phyloP scores from a whole-genome alignment of 2,888 invertebrate species.

The Neelides folsomi region DNA sequence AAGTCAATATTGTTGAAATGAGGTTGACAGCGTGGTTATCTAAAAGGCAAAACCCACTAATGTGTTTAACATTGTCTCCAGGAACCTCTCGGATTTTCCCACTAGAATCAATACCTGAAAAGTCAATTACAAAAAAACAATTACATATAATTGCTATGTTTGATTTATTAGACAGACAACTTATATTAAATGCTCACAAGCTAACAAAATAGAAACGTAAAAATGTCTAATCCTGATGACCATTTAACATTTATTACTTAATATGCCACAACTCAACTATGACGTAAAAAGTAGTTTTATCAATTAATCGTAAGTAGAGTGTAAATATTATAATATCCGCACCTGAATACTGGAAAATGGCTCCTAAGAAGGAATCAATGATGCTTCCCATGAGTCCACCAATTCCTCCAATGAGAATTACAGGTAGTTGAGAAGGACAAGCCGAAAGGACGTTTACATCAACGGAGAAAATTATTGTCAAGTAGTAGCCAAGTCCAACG shows the following conservation, averaged over 20 bases:
- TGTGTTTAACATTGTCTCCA: constrained; percentile 54
- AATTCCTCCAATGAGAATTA: constrained; percentile 55
- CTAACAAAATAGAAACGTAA: constrained; percentile 5
- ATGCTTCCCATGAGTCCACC: constrained; percentile 68
- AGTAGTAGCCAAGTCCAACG: constrained; percentile 59
- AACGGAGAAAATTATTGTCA: constrained; percentile 50
- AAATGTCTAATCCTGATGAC: background rate
- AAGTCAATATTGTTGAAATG: constrained; percentile 61
- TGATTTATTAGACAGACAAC: background rate
- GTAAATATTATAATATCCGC: constrained; percentile 33
- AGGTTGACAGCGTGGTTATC: constrained; percentile 84
- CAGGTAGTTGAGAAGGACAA: constrained; percentile 60
- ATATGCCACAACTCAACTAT: background rate
- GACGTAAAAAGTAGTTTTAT: constrained; percentile 1
- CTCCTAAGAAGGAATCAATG: constrained; percentile 71
- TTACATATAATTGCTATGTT: constrained; percentile 1
- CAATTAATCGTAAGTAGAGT: constrained; percentile 2
- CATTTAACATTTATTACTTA: background rate
- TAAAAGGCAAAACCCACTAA: constrained; percentile 59
- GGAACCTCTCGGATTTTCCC: constrained; percentile 60
- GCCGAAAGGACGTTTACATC: constrained; percentile 45
- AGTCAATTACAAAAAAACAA: constrained; percentile 5
- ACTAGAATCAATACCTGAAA: constrained; percentile 51
- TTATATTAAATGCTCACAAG: background rate
- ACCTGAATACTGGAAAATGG: constrained; percentile 75